Base-by-base conservation (phyloP, 2,888 invertebrate genomes). In the Syrphus vitripennis region DNA sequence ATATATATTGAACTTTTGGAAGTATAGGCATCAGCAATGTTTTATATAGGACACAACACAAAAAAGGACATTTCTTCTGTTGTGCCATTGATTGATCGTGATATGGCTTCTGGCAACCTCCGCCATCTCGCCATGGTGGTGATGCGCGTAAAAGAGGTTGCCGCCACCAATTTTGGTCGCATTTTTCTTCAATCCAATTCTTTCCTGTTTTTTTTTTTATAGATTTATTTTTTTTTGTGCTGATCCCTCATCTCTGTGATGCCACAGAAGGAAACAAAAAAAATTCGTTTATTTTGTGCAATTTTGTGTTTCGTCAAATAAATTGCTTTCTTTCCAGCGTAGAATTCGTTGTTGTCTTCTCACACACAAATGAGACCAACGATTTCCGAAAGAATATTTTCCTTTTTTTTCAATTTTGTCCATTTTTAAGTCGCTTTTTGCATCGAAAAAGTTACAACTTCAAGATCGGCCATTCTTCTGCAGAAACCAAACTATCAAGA, bases 21-120 rank as follows among this genome's bases (percentile, higher is more conserved):
- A 5, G 19, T 7, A 2, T n/a, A n/a, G n/a, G 42, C 16, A 45
- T n/a, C 1, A n/a, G n/a, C n/a, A 3, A 9, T 9, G 14, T 2
- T 12, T 5, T 37, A 26, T 65, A 24, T 63, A 40, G 61, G 40
- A 40, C 24, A 21, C 6, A 29, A 2, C 24, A 71, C 79, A 86
- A 79, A 78, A 83, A 82, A 87, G 82, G 86, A 79, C 86, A 86
- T 87, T 82, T 86, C 82, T 78, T 82, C 82, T 80, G 86, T 82
- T 86, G 84, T 87, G 88, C 88, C 88, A 88, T 88, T 89, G 89
- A 89, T 89, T 89, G 89, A 89, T 89, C 88, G 88, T 88, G 89
- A 89, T 88, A 88, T 88, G 87, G 87, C 77, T 74, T 82, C 72
- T 63, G n/a, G 53, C 59, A 24, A 63, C 21, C 29, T 48, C 26